Conservation (phyloP, 2,888 invertebrate genomes). For the Tubulanus polymorphus region DNA sequence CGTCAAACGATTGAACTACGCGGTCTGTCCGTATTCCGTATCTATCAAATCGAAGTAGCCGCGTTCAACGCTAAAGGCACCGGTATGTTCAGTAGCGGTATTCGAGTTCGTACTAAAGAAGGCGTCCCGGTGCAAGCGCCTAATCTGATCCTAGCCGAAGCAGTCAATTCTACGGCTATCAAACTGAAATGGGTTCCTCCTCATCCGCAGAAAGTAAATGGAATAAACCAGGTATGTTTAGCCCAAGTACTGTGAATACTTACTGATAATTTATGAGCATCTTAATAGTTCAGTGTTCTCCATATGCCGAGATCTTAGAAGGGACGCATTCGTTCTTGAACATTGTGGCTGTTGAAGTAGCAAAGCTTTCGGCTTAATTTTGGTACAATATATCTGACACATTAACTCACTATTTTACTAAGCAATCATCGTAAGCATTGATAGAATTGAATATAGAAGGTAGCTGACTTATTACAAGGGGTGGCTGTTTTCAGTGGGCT, state of each 20-base stretch:
- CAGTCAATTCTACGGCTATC: conserved; percentile 81
- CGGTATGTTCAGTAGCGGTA: conserved; percentile 84
- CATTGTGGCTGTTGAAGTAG: no score
- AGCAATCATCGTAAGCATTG: no score
- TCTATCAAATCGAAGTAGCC: conserved; percentile 90
- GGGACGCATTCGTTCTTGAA: no score
- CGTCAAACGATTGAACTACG: conserved; percentile 70
- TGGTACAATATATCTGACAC: no score
- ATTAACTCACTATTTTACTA: no score
- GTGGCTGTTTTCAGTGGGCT: no score
- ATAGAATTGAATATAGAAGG: no score
- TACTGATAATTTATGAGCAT: no score
- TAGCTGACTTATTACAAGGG: no score
- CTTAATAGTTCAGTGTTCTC: no score
- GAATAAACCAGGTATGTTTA: conserved; percentile 98
- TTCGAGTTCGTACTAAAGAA: conserved; percentile 92
- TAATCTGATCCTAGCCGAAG: conserved; percentile 70
- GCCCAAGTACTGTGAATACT: conserved; percentile 67
- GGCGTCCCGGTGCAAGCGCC: conserved; percentile 93
- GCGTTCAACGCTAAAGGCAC: conserved; percentile 96
- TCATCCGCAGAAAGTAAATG: conserved; percentile 95
- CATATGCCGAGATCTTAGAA: no score
- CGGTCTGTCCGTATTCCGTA: conserved; percentile 95
- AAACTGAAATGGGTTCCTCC: conserved; percentile 93
- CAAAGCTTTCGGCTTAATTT: no score